phyloP scores from a whole-genome alignment of 2,797 vertebrate species.

The Melopsittacus undulatus region DNA sequence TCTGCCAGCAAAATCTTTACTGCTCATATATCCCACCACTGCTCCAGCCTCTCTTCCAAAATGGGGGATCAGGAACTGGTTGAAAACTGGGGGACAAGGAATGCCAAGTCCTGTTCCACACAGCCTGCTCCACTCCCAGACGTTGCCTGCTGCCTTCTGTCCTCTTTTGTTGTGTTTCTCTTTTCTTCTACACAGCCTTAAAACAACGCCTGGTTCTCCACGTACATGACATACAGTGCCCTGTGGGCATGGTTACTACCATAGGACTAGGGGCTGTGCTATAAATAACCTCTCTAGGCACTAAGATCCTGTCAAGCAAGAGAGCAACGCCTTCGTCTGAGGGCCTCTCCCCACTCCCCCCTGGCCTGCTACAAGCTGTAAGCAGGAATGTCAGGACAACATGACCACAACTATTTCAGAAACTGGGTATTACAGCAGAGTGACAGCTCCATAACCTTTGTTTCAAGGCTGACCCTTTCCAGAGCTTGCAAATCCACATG shows the following conservation, averaged over 20 bases:
- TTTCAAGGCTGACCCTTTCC: background rate
- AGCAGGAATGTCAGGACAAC: background rate
- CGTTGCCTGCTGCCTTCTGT: background rate
- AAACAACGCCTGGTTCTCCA: background rate
- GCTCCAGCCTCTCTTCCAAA: background rate
- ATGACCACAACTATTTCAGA: background rate
- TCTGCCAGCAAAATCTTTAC: background rate
- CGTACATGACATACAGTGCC: background rate
- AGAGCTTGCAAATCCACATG: background rate
- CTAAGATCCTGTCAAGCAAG: background rate
- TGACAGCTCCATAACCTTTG: background rate
- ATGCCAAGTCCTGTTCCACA: background rate
- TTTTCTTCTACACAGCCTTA: background rate
- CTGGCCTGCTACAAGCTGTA: background rate
- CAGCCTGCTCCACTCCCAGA: background rate
- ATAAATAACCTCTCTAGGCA: background rate
- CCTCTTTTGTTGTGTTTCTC: background rate
- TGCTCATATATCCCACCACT: background rate
- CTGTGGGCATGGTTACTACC: background rate
- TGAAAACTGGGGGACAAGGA: background rate
- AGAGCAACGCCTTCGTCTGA: background rate
- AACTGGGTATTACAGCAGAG: background rate
- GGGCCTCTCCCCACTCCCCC: background rate
- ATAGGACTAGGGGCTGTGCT: background rate
- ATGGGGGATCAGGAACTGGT: background rate